Evolutionary conservation across 2,797 vertebrate species (phyloP).

Genomic region (Amblyopsis hoosieri): DNA sequence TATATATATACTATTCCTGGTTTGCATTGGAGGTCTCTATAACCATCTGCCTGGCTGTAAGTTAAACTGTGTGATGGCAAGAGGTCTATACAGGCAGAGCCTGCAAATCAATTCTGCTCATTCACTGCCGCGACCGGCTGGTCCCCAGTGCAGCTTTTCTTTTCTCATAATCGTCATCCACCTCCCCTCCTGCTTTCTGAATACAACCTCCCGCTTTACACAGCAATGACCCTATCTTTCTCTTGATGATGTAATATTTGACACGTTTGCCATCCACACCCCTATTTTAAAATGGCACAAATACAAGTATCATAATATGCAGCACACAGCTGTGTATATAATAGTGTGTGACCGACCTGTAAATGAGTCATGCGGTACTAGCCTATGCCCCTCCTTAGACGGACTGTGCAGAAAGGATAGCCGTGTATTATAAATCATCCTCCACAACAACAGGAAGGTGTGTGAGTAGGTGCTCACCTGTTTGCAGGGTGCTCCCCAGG

Average conservation of each 20-base stretch:
- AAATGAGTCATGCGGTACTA: constrained; percentile 2
- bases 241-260: neutral
- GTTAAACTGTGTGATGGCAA: constrained; percentile 37
- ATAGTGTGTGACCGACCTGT: no score
- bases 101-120: constrained; percentile 49
- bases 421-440: constrained; percentile 60
- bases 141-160: constrained; percentile 27
- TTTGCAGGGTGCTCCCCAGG: no score
- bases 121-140: constrained; percentile 42
- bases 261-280: neutral
- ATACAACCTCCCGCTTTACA: constrained; percentile 1
- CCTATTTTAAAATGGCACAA: no score
- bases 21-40: neutral
- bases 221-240: neutral
- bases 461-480: neutral
- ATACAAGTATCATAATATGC: no score
- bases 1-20: no score
- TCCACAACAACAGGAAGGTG: constrained; percentile 27
- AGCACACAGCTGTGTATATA: no score
- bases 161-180: constrained; percentile 6
- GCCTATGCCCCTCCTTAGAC: constrained; percentile 23
- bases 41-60: constrained; percentile 25
- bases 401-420: neutral
- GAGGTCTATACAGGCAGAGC: constrained; percentile 23
- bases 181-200: no score